Percentiles rank a stretch among this genome's conserved stretches.
These are phyloP conservation scores for Caenorhabditis tropicalis DNA, from an alignment of 1,140 invertebrate genomes.

Conservation along the genomic window DNA sequence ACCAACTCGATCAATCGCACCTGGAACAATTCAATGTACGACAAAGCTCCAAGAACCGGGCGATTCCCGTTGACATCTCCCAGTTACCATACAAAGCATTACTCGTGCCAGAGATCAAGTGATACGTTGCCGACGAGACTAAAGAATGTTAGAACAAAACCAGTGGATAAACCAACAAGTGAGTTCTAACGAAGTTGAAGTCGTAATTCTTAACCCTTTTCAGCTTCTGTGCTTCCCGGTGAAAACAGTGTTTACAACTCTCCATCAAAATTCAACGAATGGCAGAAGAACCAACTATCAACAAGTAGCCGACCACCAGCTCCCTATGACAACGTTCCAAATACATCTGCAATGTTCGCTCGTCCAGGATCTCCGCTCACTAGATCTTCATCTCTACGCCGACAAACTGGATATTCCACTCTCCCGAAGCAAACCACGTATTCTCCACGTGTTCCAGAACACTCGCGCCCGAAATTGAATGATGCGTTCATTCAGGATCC, in stretches of 20 bases:
- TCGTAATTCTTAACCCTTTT: too few species aligned
- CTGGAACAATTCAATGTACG: slow-evolving; percentile 31
- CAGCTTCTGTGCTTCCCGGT: slow-evolving; percentile 25
- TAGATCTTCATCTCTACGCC: not conserved
- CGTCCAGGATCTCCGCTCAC: slow-evolving; percentile 18
- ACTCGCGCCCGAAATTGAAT: not conserved
- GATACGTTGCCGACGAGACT: slow-evolving; percentile 31
- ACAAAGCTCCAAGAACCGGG: not conserved
- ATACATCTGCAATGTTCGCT: slow-evolving; percentile 35
- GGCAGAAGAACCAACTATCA: slow-evolving; percentile 35
- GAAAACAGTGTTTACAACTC: slow-evolving; percentile 53
- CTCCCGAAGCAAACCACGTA: not conserved
- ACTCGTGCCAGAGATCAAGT: slow-evolving; percentile 44
- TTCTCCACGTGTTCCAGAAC: slow-evolving; percentile 40
- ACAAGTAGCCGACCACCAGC: not conserved
- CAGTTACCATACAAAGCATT: slow-evolving; percentile 52
- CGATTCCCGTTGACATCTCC: slow-evolving; percentile 56
- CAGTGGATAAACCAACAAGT: not conserved
- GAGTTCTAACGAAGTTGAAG: not conserved
- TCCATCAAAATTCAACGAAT: slow-evolving; percentile 57
- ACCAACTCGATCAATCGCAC: slow-evolving; percentile 16
- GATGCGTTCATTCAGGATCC: not conserved
- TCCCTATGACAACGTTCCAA: slow-evolving; percentile 53
- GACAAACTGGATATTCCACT: not conserved
- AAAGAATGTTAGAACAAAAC: slow-evolving; percentile 17